Percentiles rank a stretch among this genome's conserved stretches.
These are phyloP conservation scores for Elmis aenea DNA, from an alignment of 2,888 invertebrate species.

Conservation along the genomic window DNA sequence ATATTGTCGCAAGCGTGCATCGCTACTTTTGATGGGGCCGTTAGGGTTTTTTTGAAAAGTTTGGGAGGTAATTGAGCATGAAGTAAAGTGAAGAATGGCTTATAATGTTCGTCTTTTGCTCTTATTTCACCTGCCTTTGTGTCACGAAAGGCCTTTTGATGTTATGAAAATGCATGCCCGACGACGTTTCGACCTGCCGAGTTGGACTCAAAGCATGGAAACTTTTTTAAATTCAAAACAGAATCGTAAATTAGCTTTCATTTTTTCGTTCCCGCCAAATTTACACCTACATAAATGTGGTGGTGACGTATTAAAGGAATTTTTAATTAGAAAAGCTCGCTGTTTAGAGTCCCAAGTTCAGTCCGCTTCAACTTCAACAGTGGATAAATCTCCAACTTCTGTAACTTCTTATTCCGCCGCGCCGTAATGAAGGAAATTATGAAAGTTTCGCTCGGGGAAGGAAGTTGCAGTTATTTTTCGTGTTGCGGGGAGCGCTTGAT, in stretches of 20 bases:
- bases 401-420: conserved; percentile 34
- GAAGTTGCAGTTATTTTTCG: conserved; percentile 37
- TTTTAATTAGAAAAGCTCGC: conserved; percentile 24
- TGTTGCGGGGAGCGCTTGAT: conserved; percentile 30
- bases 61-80: conserved; percentile 32
- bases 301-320: conserved; percentile 22
- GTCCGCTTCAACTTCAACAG: conserved; percentile 17
- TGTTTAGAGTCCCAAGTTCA: conserved; percentile 14
- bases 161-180: conserved; percentile 13
- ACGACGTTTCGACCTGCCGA: conserved; percentile 3
- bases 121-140: conserved; percentile 16
- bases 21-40: conserved; percentile 17
- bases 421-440: conserved; percentile 41
- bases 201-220: too few relatives aligned
- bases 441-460: conserved; percentile 36
- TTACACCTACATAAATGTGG: conserved; percentile 12
- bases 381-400: conserved; percentile 25
- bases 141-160: conserved; percentile 10
- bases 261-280: conserved; percentile 5
- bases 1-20: conserved; percentile 7
- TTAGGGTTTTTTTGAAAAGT: conserved; percentile 23
- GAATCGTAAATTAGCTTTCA: conserved; percentile 23
- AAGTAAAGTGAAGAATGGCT: conserved; percentile 31
- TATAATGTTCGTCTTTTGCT: conserved; percentile 16
- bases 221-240: conserved; percentile 26